Conservation (phyloP, 2,888 invertebrate species). For the Ptilodon capucinus region DNA sequence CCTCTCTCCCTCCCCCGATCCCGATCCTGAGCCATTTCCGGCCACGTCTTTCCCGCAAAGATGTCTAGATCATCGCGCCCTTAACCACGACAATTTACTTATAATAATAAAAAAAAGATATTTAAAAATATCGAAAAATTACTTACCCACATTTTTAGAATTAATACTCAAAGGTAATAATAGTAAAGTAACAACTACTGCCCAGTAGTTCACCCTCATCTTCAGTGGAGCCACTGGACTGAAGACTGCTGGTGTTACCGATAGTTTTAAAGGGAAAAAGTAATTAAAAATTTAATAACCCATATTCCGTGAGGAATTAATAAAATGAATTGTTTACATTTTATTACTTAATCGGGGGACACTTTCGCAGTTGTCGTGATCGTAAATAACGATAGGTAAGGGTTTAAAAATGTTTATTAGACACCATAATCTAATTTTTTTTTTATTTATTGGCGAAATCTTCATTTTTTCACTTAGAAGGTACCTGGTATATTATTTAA, state of each 20-base stretch:
- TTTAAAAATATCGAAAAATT: neutral
- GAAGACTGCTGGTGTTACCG: neutral
- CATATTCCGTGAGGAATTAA: constrained; percentile 26
- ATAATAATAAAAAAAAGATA: too few relatives aligned
- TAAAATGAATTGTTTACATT: constrained; percentile 5
- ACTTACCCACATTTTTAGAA: constrained; percentile 11
- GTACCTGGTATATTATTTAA: too few relatives aligned
- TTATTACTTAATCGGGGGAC: constrained; percentile 1
- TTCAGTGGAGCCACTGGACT: constrained; percentile 23
- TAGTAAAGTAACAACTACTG: constrained; percentile 21
- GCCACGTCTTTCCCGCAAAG: too few relatives aligned
- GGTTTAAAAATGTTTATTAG: too few relatives aligned
- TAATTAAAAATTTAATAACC: constrained; percentile 18
- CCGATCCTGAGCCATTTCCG: too few relatives aligned
- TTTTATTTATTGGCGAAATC: too few relatives aligned
- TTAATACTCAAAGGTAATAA: constrained; percentile 23
- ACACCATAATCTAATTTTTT: too few relatives aligned
- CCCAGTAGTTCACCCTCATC: constrained; percentile 21
- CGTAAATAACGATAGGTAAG: neutral
- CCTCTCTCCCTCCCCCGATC: too few relatives aligned
- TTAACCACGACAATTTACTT: too few relatives aligned
- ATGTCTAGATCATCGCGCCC: too few relatives aligned
- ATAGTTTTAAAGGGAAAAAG: constrained; percentile 27
- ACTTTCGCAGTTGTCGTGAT: constrained; percentile 16
- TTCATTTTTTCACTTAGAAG: too few relatives aligned